Evolutionary conservation across 2,888 invertebrate species (phyloP).

Genomic region (Polydrusus cervinus): DNA sequence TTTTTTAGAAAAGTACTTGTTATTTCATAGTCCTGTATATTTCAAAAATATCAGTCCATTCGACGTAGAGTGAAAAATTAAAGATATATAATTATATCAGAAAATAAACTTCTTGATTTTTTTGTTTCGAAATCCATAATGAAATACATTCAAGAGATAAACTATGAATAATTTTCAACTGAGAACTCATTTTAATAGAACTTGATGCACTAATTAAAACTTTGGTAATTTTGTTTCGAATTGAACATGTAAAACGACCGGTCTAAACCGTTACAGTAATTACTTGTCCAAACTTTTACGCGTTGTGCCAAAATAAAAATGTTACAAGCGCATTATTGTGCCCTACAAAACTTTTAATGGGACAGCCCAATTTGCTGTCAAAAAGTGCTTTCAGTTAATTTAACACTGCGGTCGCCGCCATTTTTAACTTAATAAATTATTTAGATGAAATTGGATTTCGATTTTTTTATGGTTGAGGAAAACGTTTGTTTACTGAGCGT

Average conservation of each 20-base stretch:
- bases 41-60: too few species aligned
- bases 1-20: too few species aligned
- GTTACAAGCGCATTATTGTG: slow-evolving; percentile 12
- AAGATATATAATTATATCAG: too few species aligned
- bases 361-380: slow-evolving; percentile 44
- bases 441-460: slow-evolving; percentile 26
- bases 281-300: slow-evolving; percentile 30
- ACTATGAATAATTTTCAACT: too few species aligned
- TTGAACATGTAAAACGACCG: background rate
- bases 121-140: too few species aligned
- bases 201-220: too few species aligned
- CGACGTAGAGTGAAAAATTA: too few species aligned
- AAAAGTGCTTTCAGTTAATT: slow-evolving; percentile 44
- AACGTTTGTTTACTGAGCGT: background rate
- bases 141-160: too few species aligned
- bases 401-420: slow-evolving; percentile 19
- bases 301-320: slow-evolving; percentile 37
- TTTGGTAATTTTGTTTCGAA: background rate
- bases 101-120: too few species aligned
- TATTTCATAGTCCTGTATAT: too few species aligned
- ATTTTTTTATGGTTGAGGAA: slow-evolving; percentile 18
- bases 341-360: slow-evolving; percentile 29
- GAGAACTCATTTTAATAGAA: too few species aligned
- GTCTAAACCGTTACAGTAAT: slow-evolving; percentile 23
- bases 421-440: slow-evolving; percentile 27